A percentile compares a stretch with the other conserved stretches of the same genome.
Evolutionary conservation across 2,113 vertebrate genomes (phyloP).

Genomic region (Cygnus atratus): DNA sequence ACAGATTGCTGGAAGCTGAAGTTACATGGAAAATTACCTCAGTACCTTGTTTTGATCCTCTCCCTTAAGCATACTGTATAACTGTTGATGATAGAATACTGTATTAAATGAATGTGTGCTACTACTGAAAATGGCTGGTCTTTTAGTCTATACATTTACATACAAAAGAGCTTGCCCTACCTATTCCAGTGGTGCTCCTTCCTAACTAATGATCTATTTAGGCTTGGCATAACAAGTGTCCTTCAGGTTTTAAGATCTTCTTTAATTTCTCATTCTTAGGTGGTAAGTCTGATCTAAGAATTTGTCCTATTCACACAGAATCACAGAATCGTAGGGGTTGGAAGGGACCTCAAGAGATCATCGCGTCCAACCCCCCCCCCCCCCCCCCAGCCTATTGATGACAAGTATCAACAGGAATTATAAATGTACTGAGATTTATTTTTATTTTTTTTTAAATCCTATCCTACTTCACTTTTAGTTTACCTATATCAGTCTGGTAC

Average conservation of each 20-base stretch:
- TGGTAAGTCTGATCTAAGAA: neutral
- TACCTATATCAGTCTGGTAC: neutral
- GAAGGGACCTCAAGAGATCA: too few species aligned
- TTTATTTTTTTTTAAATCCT: neutral
- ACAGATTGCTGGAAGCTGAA: neutral
- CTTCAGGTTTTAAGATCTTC: neutral
- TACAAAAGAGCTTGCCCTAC: neutral
- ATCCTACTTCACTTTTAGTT: neutral
- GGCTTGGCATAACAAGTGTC: neutral
- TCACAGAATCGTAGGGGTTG: too few species aligned
- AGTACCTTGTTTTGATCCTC: neutral
- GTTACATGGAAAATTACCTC: neutral
- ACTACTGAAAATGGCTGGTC: neutral
- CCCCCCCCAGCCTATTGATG: neutral
- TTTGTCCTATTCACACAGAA: neutral
- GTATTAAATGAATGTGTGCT: neutral
- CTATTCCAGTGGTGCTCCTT: neutral
- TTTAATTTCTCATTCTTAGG: neutral
- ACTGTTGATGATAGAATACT: neutral
- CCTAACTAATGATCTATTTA: neutral
- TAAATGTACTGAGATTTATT: neutral
- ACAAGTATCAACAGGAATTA: neutral
- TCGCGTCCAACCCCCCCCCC: too few species aligned
- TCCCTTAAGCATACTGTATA: neutral
- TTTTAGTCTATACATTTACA: neutral